Base-by-base conservation (phyloP, 2,113 vertebrate genomes). In the Rhipidura dahli region DNA sequence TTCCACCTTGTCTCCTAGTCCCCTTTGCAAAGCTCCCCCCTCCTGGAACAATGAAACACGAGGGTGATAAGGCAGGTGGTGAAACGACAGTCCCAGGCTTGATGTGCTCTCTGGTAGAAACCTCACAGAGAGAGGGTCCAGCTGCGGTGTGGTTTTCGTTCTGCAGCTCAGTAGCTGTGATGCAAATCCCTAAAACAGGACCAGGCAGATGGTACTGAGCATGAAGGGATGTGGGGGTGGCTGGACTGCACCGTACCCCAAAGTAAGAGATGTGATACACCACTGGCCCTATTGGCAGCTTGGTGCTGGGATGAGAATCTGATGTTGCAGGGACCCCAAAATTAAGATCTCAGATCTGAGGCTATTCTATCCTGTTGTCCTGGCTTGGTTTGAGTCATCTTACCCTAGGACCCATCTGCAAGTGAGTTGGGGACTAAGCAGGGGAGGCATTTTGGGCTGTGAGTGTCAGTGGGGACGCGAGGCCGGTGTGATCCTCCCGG, bases 61-160 rank as follows among this genome's bases (percentile, higher is more conserved):
- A 17, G 33, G 9, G 37, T 9, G 14, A 23, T 13, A n/a, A 61
- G 33, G 49, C 44, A 42, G 33, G 24, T 39, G 70, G 11, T 72
- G 44, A 86, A 59, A 21, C 13, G 57, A 27, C 1, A 0, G 7
- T 33, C 40, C 28, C 0, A 0, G 22, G 24, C 21, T 47, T 15
- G 39, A 33, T 1, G 0, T 15, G 28, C 44, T 80, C 53, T 24
- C 37, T 72, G 65, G 40, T 13, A 77, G 56, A 83, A 76, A 27
- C 44, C 49, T 87, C 4, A 1, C 27, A 69, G 68, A 72, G 19
- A 40, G 23, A n/a, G 33, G 24, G 20, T 68, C 30, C 31, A 27
- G 49, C 49, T 83, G 71, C 0, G 0, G 26, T 61, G 83, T 44
- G 39, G 20, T 39, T 45, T 63, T n/a, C 8, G 24, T 76, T 54